These are phyloP conservation scores for Onychomys leucogaster DNA, from an alignment of 2,797 vertebrate genomes.

Conservation along the genomic window DNA sequence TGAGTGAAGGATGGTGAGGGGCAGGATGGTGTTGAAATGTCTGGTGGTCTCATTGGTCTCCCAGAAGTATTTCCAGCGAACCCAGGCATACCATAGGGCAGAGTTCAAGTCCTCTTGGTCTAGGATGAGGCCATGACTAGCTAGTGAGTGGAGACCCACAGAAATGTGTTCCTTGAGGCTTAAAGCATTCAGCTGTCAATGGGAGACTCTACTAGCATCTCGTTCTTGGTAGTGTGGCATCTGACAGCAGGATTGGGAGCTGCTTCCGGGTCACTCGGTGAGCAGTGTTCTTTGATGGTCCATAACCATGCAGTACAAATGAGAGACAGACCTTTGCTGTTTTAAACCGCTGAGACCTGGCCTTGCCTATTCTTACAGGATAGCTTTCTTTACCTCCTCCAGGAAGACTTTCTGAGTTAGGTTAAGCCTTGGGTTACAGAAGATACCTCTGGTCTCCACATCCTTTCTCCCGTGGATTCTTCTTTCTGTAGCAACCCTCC, in stretches of 20 bases:
- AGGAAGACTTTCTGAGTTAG: neutral
- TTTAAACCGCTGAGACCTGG: neutral
- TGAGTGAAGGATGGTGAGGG: neutral
- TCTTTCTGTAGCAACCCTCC: neutral
- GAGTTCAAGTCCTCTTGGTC: neutral
- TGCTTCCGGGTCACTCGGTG: accelerated
- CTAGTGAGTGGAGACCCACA: neutral
- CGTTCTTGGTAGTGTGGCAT: neutral
- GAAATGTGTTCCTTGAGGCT: neutral
- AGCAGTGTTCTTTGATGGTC: neutral
- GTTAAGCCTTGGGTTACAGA: too few species aligned
- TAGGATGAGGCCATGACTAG: neutral
- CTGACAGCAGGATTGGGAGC: neutral
- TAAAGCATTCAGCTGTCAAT: neutral
- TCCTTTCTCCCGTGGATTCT: neutral
- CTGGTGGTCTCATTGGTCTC: neutral
- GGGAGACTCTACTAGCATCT: neutral
- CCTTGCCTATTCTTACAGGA: neutral
- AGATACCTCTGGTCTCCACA: neutral
- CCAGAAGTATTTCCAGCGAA: neutral
- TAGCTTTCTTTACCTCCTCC: neutral
- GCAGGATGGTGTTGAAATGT: neutral
- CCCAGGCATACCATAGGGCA: neutral
- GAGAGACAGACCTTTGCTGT: slow-evolving; percentile 5
- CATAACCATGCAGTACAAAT: neutral